Percentiles rank a stretch among this genome's conserved stretches.
Evolutionary conservation across 2,888 invertebrate species (phyloP).

Genomic region (Pristionchus mayeri): DNA sequence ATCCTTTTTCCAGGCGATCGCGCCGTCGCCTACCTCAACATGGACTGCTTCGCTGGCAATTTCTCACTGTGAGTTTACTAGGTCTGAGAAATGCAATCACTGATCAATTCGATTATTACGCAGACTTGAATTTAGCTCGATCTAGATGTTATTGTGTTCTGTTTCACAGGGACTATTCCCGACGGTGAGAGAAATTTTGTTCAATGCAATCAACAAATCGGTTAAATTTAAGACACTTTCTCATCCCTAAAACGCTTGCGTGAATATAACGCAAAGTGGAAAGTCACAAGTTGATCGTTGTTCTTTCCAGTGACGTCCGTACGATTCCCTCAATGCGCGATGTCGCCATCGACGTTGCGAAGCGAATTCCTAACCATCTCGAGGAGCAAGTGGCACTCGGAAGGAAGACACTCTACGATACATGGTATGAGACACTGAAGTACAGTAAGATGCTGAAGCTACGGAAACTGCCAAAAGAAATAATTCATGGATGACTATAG

Average conservation of each 20-base stretch:
- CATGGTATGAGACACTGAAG: slow-evolving; percentile 24
- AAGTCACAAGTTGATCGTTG: slow-evolving; percentile 44
- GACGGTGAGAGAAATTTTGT: no score
- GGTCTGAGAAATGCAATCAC: no score
- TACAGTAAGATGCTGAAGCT: not conserved
- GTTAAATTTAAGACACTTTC: no score
- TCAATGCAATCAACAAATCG: no score
- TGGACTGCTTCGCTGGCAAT: slow-evolving; percentile 76
- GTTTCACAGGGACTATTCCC: no score
- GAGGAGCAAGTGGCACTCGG: slow-evolving; percentile 25
- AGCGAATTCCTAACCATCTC: slow-evolving; percentile 40
- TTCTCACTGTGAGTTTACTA: slow-evolving; percentile 66
- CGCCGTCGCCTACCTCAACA: slow-evolving; percentile 78
- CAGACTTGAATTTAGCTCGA: no score
- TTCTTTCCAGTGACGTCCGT: slow-evolving; percentile 60
- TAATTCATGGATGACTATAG: slow-evolving; percentile 52
- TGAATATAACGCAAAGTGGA: no score
- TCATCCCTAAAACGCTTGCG: no score
- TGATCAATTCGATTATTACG: no score
- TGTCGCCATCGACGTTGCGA: slow-evolving; percentile 26
- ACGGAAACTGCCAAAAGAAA: no score
- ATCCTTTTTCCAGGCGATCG: slow-evolving; percentile 67
- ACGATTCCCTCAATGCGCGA: slow-evolving; percentile 41
- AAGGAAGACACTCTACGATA: slow-evolving; percentile 48
- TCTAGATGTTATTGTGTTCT: no score